Percentiles rank a stretch among this genome's conserved stretches.
Evolutionary conservation across 2,888 invertebrate genomes (phyloP).

Genomic region (Torymus tubicola): DNA sequence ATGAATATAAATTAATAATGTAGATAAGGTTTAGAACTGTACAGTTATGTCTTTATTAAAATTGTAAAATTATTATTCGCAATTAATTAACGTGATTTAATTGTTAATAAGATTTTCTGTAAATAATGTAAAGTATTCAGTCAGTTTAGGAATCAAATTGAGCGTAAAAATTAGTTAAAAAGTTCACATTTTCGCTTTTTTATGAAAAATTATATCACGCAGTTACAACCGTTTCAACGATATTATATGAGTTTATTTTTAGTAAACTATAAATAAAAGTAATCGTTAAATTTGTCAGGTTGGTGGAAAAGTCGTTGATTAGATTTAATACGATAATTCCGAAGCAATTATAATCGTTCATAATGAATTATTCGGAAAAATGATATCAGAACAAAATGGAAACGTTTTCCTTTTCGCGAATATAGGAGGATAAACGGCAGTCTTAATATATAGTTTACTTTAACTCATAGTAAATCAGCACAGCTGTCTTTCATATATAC

Average conservation of each 20-base stretch:
- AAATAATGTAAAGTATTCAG: too few species aligned
- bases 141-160: background rate
- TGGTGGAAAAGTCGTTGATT: background rate
- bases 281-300: slow-evolving; percentile 15
- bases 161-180: background rate
- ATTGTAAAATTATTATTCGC: too few species aligned
- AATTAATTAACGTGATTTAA: too few species aligned
- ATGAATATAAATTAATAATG: too few species aligned
- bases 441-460: slow-evolving; percentile 33
- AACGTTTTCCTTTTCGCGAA: background rate
- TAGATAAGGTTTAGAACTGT: too few species aligned
- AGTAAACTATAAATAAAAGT: slow-evolving; percentile 7
- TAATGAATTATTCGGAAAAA: slow-evolving; percentile 12
- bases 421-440: background rate
- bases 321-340: background rate
- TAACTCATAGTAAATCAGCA: slow-evolving; percentile 30
- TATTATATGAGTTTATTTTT: slow-evolving; percentile 15
- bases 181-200: background rate
- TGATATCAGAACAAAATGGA: slow-evolving; percentile 1
- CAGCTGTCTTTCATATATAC: slow-evolving; percentile 45
- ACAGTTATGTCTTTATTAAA: too few species aligned
- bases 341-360: slow-evolving; percentile 27
- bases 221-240: background rate
- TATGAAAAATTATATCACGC: background rate
- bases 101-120: too few species aligned